phyloP scores from a whole-genome alignment of 1,140 invertebrate genomes.

The Drosophila tsacasi region DNA sequence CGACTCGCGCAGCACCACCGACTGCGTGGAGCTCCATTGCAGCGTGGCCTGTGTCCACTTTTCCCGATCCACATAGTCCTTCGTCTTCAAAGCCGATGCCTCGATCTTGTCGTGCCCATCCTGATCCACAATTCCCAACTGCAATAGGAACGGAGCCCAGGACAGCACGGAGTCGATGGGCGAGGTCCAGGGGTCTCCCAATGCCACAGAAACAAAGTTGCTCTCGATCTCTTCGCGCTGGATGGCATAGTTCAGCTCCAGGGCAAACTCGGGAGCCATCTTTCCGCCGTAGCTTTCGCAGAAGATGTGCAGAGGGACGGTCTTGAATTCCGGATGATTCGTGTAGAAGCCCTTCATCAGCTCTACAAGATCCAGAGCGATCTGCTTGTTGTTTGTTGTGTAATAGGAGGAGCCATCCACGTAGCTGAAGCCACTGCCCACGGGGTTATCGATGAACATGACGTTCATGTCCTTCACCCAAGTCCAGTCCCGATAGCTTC shows the following conservation, averaged over 20 bases:
- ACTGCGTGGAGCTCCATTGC: conserved; percentile 89
- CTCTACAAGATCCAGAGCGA: conserved; percentile 91
- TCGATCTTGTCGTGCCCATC: conserved; percentile 87
- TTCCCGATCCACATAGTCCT: conserved; percentile 86
- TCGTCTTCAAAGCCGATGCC: conserved; percentile 85
- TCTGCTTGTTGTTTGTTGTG: conserved; percentile 89
- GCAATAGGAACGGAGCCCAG: conserved; percentile 90
- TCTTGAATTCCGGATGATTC: conserved; percentile 89
- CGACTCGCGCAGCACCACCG: conserved; percentile 86
- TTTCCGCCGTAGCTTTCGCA: conserved; percentile 96
- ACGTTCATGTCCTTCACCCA: conserved; percentile 94
- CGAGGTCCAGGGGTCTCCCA: conserved; percentile 95
- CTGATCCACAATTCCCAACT: conserved; percentile 88
- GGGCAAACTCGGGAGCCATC: conserved; percentile 93
- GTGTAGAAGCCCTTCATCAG: conserved; percentile 90
- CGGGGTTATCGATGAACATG: conserved; percentile 95
- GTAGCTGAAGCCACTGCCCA: conserved; percentile 95
- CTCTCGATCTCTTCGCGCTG: conserved; percentile 88
- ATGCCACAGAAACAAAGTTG: conserved; percentile 91
- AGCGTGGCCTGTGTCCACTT: conserved; percentile 88
- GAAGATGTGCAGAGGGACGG: conserved; percentile 92
- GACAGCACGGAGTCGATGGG: conserved; percentile 92
- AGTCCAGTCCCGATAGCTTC: conserved; percentile 89
- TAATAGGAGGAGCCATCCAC: conserved; percentile 87
- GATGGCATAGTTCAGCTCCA: conserved; percentile 87